Evolutionary conservation across 2,113 vertebrate species (phyloP), one percentile per base, ranked within the genome.

Genomic region (Mormoops blainvillei): DNA sequence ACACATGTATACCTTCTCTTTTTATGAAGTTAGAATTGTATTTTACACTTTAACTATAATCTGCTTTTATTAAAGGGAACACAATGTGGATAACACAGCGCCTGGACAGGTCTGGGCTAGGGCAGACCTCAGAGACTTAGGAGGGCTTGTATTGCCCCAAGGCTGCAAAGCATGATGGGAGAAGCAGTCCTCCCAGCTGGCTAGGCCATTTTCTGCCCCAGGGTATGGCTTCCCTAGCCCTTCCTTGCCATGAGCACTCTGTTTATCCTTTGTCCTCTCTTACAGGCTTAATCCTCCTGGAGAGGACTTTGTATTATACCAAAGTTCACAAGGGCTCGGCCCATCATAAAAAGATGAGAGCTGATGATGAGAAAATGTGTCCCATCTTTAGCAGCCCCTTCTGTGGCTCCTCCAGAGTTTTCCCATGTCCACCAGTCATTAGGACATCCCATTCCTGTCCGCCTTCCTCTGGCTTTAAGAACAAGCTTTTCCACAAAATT

Each of bases 111-210:
- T 18, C 76, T 84, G 76, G 71, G 41, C 28, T 45, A 54, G 54
- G 38, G 16, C n/a, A 48, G 41, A 85, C 12, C 6, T 31, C 11
- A 22, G 31, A 33, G 45, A 77, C 28, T 16, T 14, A 15, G 45
- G 18, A 74, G 38, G 19, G 24, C 19, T n/a, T n/a, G 26, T 8
- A 26, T 3, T 2, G 22, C 2, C 20, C 8, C 1, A 0, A 19
- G 81, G 28, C 56, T 73, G 31, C 43, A 54, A 77, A 54, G 65
- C n/a, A 14, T 16, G 16, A 33, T 12, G 20, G 22, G 33, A 89
- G 22, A 81, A 67, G 19, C 31, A 15, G 31, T 31, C 54, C 10
- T 33, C 13, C 33, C 0, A 1, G 41, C 61, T 48, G 28, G 7
- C 12, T 1, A 7, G 48, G 71, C 50, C 56, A 61, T 56, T 78